Conservation (phyloP, 2,888 invertebrate species). For the Drosophila neonasuta region DNA sequence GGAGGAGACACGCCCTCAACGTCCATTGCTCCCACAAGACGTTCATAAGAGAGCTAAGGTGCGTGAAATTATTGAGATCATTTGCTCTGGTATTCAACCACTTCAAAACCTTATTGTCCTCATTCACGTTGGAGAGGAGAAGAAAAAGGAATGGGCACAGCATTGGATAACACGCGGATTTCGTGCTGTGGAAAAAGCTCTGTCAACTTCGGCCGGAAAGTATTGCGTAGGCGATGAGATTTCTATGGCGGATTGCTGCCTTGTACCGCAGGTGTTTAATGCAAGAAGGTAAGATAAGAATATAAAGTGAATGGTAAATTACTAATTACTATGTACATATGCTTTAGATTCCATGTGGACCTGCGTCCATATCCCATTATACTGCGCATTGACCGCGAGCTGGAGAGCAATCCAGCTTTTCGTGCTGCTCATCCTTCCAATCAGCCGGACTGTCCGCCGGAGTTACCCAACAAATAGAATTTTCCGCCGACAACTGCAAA, state of each 20-base stretch:
- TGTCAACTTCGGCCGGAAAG: slow-evolving; percentile 92
- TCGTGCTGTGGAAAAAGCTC: slow-evolving; percentile 92
- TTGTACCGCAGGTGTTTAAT: slow-evolving; percentile 97
- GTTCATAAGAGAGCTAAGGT: slow-evolving; percentile 94
- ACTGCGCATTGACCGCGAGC: slow-evolving; percentile 91
- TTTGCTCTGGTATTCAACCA: slow-evolving; percentile 97
- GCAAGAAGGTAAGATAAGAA: slow-evolving; percentile 87
- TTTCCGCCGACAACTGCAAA: slow-evolving; percentile 81
- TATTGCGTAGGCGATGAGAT: slow-evolving; percentile 97
- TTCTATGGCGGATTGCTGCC: slow-evolving; percentile 96
- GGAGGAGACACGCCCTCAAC: slow-evolving; percentile 94
- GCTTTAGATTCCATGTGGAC: slow-evolving; percentile 93
- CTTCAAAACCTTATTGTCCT: slow-evolving; percentile 95
- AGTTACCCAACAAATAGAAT: slow-evolving; percentile 88
- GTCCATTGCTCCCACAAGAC: slow-evolving; percentile 93
- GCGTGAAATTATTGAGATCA: slow-evolving; percentile 94
- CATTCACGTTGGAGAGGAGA: slow-evolving; percentile 93
- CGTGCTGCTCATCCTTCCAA: slow-evolving; percentile 94
- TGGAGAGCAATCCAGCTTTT: slow-evolving; percentile 95
- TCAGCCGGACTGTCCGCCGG: slow-evolving; percentile 97
- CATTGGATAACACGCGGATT: slow-evolving; percentile 96
- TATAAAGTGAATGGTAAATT: neutral
- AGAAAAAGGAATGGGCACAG: slow-evolving; percentile 95
- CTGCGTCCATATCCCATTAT: slow-evolving; percentile 94
- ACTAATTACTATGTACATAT: neutral